Evolutionary conservation across 1,140 invertebrate genomes (phyloP), one percentile per base, ranked within the genome.

Genomic region (Drosophila ficusphila): DNA sequence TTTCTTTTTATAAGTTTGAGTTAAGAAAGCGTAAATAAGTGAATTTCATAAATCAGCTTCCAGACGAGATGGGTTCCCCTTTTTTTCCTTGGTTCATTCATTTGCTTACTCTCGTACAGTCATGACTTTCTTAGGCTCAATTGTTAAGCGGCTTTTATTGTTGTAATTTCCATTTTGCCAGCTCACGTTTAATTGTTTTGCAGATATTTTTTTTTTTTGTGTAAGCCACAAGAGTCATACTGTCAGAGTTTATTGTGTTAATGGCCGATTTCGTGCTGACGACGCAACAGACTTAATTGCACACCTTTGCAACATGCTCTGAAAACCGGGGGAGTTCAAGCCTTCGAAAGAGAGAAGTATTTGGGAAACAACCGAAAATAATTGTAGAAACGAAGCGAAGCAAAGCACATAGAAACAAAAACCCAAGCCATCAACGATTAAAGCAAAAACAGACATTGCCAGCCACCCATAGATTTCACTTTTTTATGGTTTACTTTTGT

Each of bases 1-100:
- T 61, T 41, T 11, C 12, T 38, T 54, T 34, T 56, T 31, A 27
- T 27, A 52, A 57, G 54, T 44, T 60, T 29, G 54, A 52, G 75
- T 75, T 75, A 75, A 76, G 79, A 83, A 83, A 83, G 79, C 82
- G 77, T 86, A 88, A 74, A 86, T 68, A 86, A 86, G 75, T 73
- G 57, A 73, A 65, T 85, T 85, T 81, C 44, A 42, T 53, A 44
- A 38, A 69, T 16, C 27, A 21, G 25, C n/a, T 25, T 36, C n/a
- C n/a, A n/a, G 14, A 12, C 19, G 54, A 12, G 60, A 21, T 29
- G 44, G 31, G 1, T 19, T 19, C 11, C 25, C 46, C 25, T 52
- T 12, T 12, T 16, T 36, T 54, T n/a, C 14, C 27, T 33, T 19
- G 11, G 19, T 58, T 62, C 60, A 62, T 49, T 71, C 44, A 31